These are phyloP conservation scores for Onychomys arenicola DNA, from an alignment of 2,797 vertebrate genomes.

Conservation along the genomic window DNA sequence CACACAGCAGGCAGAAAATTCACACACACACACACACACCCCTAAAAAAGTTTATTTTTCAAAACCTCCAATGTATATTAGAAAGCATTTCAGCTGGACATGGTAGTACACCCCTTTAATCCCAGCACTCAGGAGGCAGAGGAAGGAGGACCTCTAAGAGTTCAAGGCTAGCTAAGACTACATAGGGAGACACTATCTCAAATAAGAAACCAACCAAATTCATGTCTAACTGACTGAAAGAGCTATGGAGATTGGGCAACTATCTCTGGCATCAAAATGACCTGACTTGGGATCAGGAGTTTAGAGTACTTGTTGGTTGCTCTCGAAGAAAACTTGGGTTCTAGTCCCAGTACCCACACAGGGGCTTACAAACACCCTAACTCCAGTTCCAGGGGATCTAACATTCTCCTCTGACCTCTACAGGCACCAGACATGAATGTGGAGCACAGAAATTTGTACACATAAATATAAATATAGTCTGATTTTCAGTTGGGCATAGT, in stretches of 20 bases:
- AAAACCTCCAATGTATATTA: background rate
- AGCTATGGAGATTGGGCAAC: background rate
- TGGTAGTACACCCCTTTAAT: background rate
- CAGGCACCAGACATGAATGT: no score
- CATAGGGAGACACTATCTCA: background rate
- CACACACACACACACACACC: background rate
- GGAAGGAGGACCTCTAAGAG: background rate
- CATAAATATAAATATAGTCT: background rate
- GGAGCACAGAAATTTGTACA: no score
- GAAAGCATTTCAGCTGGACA: no score
- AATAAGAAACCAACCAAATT: background rate
- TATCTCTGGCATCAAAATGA: background rate
- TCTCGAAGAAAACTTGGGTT: no score
- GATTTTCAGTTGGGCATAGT: background rate
- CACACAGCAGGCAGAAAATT: background rate
- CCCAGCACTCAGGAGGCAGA: background rate
- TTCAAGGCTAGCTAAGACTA: background rate
- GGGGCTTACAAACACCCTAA: background rate
- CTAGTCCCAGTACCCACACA: no score
- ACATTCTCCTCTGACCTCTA: background rate
- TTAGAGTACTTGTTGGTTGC: no score
- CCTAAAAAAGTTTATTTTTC: background rate
- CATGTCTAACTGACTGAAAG: background rate
- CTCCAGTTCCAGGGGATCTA: background rate
- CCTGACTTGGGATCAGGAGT: background rate